Percentiles rank a stretch among this genome's conserved stretches.
phyloP scores from a whole-genome alignment of 2,113 vertebrate genomes.

The Zosterops japonicus region DNA sequence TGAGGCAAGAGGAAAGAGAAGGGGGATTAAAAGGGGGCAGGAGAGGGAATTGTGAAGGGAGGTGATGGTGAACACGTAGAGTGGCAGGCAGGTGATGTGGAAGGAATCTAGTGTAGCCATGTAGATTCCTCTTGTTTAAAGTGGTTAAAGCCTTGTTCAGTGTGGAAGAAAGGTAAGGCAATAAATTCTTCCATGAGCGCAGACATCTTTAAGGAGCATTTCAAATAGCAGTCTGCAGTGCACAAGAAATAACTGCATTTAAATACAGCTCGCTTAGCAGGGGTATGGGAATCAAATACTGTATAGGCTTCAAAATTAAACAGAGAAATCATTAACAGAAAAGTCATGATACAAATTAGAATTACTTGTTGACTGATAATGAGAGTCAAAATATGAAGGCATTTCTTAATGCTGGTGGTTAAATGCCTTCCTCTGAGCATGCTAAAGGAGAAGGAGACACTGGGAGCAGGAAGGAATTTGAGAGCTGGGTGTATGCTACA shows the following conservation, averaged over 20 bases:
- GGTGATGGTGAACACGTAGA: rapidly evolving
- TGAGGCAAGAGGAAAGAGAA: background rate
- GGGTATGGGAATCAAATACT: background rate
- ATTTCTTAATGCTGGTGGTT: background rate
- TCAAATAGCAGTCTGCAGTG: background rate
- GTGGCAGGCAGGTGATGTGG: background rate
- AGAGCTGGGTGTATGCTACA: background rate
- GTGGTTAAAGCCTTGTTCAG: background rate
- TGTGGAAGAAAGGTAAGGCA: background rate
- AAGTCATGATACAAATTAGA: background rate
- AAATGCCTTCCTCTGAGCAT: background rate
- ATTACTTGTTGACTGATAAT: background rate
- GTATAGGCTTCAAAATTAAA: background rate
- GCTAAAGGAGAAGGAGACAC: background rate
- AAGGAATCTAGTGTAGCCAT: background rate
- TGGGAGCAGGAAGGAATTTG: background rate
- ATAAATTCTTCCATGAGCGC: background rate
- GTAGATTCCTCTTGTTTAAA: background rate
- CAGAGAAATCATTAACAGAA: background rate
- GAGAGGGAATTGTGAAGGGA: background rate
- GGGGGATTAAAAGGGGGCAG: background rate
- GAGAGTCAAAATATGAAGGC: background rate
- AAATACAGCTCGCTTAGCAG: background rate
- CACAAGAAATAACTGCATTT: background rate
- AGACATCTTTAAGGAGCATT: background rate